Conservation (phyloP, 1,140 invertebrate genomes). For the Micrasema longulum region DNA sequence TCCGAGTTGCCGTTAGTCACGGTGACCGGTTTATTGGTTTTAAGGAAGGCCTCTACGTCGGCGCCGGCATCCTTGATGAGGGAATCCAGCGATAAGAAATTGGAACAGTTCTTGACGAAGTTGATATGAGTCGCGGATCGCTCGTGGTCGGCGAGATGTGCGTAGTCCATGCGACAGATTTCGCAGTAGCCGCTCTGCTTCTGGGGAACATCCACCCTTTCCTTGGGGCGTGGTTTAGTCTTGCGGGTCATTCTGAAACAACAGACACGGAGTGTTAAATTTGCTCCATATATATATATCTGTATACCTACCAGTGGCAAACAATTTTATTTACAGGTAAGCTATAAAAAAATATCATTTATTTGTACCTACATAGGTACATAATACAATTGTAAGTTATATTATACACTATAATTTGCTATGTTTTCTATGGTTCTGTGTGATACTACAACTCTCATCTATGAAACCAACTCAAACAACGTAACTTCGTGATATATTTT, state of each 20-base stretch:
- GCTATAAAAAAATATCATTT: too few relatives aligned
- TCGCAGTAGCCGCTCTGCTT: constrained; percentile 75
- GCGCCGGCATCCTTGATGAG: constrained; percentile 71
- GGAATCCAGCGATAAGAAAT: constrained; percentile 77
- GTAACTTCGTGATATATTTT: too few relatives aligned
- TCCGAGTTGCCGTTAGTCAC: constrained; percentile 60
- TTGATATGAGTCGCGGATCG: constrained; percentile 78
- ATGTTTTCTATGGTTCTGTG: too few relatives aligned
- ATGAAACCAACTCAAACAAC: too few relatives aligned
- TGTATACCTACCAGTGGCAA: too few relatives aligned
- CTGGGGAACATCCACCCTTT: constrained; percentile 51
- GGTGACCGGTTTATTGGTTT: constrained; percentile 57
- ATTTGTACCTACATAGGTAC: too few relatives aligned
- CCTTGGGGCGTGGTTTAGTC: constrained; percentile 71
- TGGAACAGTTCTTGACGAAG: constrained; percentile 77
- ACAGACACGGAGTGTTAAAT: too few relatives aligned
- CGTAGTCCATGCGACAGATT: constrained; percentile 79
- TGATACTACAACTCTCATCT: too few relatives aligned
- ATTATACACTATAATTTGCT: too few relatives aligned
- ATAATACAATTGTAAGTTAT: too few relatives aligned
- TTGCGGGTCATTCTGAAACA: constrained; percentile 73
- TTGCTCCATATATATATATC: too few relatives aligned
- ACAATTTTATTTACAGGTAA: too few relatives aligned
- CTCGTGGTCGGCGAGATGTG: constrained; percentile 74
- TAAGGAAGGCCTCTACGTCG: constrained; percentile 74